These are phyloP conservation scores for Platyrinchus mystaceus DNA, from an alignment of 2,797 vertebrate genomes.

Conservation along the genomic window DNA sequence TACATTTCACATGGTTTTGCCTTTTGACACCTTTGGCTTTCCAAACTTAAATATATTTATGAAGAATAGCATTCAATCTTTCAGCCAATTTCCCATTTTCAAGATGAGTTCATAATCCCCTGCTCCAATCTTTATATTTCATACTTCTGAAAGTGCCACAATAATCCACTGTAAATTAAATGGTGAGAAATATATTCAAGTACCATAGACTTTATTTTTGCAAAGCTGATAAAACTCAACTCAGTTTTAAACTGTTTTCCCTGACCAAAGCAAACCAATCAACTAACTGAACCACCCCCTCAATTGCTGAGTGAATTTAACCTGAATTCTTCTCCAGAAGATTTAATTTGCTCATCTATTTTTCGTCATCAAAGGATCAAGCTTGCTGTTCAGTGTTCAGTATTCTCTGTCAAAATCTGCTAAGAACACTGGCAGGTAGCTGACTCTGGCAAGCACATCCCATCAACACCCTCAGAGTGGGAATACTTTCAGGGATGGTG, in stretches of 20 bases:
- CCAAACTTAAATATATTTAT: neutral
- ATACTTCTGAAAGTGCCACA: neutral
- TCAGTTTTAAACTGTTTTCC: neutral
- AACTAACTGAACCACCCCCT: neutral
- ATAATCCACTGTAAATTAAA: neutral
- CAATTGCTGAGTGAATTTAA: neutral
- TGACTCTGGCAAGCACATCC: neutral
- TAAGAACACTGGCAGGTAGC: neutral
- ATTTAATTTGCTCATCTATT: neutral
- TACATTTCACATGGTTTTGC: neutral
- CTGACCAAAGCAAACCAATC: neutral
- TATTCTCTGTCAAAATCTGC: neutral
- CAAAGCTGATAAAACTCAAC: neutral
- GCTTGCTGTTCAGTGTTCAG: neutral
- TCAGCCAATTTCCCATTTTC: neutral
- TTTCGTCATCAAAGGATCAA: neutral
- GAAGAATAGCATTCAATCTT: neutral
- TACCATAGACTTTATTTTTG: neutral
- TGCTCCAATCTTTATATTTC: neutral
- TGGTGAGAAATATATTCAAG: neutral
- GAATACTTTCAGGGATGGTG: neutral
- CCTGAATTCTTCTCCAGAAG: neutral
- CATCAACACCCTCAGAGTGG: neutral
- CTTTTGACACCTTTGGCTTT: neutral
- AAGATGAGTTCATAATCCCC: neutral